Base-by-base conservation (phyloP, 2,113 vertebrate genomes). In the Tupaia tana region DNA sequence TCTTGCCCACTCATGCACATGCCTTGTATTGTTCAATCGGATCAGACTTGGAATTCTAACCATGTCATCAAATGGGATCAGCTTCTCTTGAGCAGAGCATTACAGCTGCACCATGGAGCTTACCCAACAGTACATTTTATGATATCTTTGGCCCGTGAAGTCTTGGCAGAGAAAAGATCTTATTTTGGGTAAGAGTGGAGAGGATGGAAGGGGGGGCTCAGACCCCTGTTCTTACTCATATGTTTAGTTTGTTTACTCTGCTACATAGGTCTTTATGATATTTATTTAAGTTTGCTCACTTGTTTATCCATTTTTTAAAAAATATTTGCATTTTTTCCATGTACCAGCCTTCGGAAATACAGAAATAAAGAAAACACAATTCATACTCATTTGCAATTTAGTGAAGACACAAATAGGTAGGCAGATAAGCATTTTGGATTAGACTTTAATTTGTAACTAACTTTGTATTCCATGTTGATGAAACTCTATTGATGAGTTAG, bases 241-340 rank as follows among this genome's bases (percentile, higher is more conserved):
- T 82, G 15, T 58, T 15, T 56, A 3, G 56, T 64, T 89, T 81
- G 24, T 70, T 54, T 80, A 34, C 63, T 88, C 24, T 77, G 16
- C 12, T 29, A 25, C 59, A 52, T 22, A 83, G 27, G 7, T 91
- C 63, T 95, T 92, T 63, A 66, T 81, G 6, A 59, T 63, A 9
- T 71, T 71, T 31, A 90, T 87, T 95, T 67, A 85, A 92, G 78
- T n/a, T 74, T 92, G 52, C n/a, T 84, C 24, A 74, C 64, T 86
- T 18, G 24, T 89, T 92, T 81, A 63, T 66, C 82, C 3, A 78
- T 94, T 78, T 6, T 67, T 67, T n/a, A 6, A 16, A 64, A 83
- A 86, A 82, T 5, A 52, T 19, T 67, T 81, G 29, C 71, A 25
- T 2, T 84, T 94, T 66, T 95, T 25, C 22, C 63, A 25, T 52